A percentile compares a stretch with the other conserved stretches of the same genome.
Evolutionary conservation across 2,113 vertebrate genomes (phyloP).

Genomic region (Platichthys flesus): DNA sequence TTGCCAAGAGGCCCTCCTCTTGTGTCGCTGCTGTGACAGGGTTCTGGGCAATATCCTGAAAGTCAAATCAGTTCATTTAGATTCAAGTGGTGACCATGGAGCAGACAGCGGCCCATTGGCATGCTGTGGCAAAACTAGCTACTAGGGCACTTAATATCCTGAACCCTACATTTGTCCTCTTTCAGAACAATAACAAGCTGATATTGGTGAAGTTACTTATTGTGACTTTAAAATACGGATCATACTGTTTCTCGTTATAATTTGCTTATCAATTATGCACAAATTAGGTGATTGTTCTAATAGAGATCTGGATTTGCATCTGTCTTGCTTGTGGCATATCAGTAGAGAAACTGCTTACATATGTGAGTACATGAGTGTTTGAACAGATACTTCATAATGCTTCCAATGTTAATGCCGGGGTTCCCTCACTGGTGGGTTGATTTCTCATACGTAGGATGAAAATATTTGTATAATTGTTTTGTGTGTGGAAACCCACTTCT

Average conservation of each 20-base stretch:
- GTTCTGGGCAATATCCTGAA: slow-evolving; percentile 84
- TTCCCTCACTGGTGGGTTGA: slow-evolving; percentile 6
- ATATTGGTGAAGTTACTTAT: background rate
- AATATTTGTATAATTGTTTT: slow-evolving; percentile 21
- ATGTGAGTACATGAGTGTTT: background rate
- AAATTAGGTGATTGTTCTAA: slow-evolving; percentile 5
- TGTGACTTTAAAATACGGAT: slow-evolving; percentile 1
- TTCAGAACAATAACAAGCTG: slow-evolving; percentile 36
- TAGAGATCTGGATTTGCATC: background rate
- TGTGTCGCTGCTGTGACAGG: slow-evolving; percentile 69
- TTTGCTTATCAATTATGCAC: background rate
- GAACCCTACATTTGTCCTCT: slow-evolving; percentile 34
- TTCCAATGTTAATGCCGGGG: background rate
- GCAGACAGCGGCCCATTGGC: slow-evolving; percentile 72
- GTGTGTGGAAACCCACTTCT: slow-evolving; percentile 3
- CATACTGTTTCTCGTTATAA: background rate
- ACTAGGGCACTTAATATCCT: slow-evolving; percentile 52
- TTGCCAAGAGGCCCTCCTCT: slow-evolving; percentile 74
- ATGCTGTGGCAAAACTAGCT: slow-evolving; percentile 58
- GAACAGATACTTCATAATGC: slow-evolving; percentile 12
- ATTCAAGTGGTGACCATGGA: slow-evolving; percentile 84
- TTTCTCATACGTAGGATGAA: slow-evolving; percentile 15
- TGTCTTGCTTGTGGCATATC: slow-evolving; percentile 13
- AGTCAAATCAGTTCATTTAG: slow-evolving; percentile 87
- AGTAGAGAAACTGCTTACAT: background rate